phyloP scores from a whole-genome alignment of 2,797 vertebrate species.

The Spheniscus humboldti region DNA sequence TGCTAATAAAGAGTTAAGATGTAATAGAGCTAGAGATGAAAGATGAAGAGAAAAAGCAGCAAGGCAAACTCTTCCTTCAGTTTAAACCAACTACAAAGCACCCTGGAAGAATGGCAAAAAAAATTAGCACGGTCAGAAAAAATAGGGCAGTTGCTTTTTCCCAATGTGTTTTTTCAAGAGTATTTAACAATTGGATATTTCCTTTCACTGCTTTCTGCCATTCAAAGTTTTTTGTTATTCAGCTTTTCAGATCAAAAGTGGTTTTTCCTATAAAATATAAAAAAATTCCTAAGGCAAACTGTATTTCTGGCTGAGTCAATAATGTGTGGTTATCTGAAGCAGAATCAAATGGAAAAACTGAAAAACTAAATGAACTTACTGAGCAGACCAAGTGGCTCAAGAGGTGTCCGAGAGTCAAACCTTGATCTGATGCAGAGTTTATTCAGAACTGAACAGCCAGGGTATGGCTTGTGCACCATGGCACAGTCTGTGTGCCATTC shows the following conservation, averaged over 20 bases:
- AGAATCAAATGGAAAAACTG: background rate
- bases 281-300: background rate
- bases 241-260: background rate
- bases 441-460: background rate
- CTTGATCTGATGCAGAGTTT: background rate
- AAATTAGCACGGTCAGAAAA: background rate
- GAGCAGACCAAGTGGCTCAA: conserved; percentile 2
- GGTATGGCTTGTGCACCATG: background rate
- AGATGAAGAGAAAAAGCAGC: background rate
- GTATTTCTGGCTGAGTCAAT: background rate
- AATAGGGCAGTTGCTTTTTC: background rate
- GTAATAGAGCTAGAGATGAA: background rate
- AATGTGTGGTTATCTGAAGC: background rate
- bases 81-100: background rate
- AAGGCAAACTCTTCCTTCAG: background rate
- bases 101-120: conserved; percentile 6
- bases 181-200: conserved; percentile 19
- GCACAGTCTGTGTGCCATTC: background rate
- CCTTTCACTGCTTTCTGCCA: conserved; percentile 7
- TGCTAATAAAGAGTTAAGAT: background rate
- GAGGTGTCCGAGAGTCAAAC: background rate
- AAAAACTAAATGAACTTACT: background rate
- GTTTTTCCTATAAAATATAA: background rate
- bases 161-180: background rate
- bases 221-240: background rate